Evolutionary conservation across 2,888 invertebrate species (phyloP), one percentile per base, ranked within the genome.

Genomic region (Siphonodentalium dalli): DNA sequence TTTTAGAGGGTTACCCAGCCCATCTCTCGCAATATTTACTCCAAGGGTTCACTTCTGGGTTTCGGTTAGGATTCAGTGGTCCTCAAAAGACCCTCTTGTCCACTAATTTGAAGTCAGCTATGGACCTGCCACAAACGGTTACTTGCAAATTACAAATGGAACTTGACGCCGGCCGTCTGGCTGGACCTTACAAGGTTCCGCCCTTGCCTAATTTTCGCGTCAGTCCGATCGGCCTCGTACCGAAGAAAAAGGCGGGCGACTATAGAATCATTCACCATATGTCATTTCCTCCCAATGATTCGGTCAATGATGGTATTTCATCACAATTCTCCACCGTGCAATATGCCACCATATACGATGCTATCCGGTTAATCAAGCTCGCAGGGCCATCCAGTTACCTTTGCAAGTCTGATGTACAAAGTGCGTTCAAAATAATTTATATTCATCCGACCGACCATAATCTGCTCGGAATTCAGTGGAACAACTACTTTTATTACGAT

Each of bases 301-400:
- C 23, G 11, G 34, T 53, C 20, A 53, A 53, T 41, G 34, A 40
- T n/a, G 5, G 21, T 27, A 53, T 53, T 28, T 33, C 41, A 18
- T 34, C 42, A 1, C 46, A 47, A 21, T 24, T 35, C 5, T 23
- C 34, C 29, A 13, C 21, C 9, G 49, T 49, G 18, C 18, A 4
- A 8, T 49, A 49, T 42, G 3, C 26, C 2, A 23, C 34, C 9
- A 23, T 41, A 23, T 41, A 49, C 21, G 37, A 49, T 42, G 49
- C 49, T 11, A 42, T 49, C 18, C n/a, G 2, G 1, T 27, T 34
- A 1, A 49, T 34, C 40, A 13, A 23, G 8, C 3, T n/a, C 6
- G 21, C 23, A 24, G 29, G 24, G n/a, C 3, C 15, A 13, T 40
- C 29, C 23, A 7, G 35, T 41, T 8, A n/a, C 28, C 20, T 28